Base-by-base conservation (phyloP, 2,113 vertebrate genomes). In the Morone chrysops region DNA sequence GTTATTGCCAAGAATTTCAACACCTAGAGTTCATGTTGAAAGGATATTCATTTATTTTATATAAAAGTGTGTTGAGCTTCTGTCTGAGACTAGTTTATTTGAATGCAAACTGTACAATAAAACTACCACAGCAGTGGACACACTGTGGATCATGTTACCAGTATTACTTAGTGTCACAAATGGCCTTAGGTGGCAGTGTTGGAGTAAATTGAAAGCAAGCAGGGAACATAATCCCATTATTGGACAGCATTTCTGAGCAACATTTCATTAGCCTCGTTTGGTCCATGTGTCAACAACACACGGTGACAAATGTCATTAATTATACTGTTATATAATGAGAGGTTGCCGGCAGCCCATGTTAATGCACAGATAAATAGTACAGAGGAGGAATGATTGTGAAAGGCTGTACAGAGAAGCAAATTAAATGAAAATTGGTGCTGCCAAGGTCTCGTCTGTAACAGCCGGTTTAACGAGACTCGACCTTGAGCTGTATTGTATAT, bases 231-330 rank as follows among this genome's bases (percentile, higher is more conserved):
- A 75, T 79, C 78, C 45, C 48, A 74, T 78, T 79, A 79, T 40
- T 63, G 78, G 70, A 71, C 60, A 47, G 16, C 70, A 45, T 62
- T 76, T 80, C 59, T 60, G 14, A 67, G 80, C 74, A 87, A 40
- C 82, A 59, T 86, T 82, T 86, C 75, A 85, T 87, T 83, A 75
- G 79, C 51, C 69, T 75, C 4, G n/a, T 75, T 60, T 54, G 65
- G 36, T 75, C 41, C 14, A 43, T 78, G 65, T 61, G 74, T 84
- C 77, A 81, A 69, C 76, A 68, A 45, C 43, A 2, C 40, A 20
- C 36, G 12, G 16, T 47, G 71, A 75, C 66, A 82, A 82, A 89
- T 66, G 40, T 59, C 47, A 87, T 90, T 87, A 76, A 85, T 77
- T 83, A 74, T 57, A 45, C 40, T 0, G 20, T 65, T 76, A 17